These are phyloP conservation scores for Pan paniscus DNA, from an alignment of 2,113 vertebrate species.

Conservation along the genomic window DNA sequence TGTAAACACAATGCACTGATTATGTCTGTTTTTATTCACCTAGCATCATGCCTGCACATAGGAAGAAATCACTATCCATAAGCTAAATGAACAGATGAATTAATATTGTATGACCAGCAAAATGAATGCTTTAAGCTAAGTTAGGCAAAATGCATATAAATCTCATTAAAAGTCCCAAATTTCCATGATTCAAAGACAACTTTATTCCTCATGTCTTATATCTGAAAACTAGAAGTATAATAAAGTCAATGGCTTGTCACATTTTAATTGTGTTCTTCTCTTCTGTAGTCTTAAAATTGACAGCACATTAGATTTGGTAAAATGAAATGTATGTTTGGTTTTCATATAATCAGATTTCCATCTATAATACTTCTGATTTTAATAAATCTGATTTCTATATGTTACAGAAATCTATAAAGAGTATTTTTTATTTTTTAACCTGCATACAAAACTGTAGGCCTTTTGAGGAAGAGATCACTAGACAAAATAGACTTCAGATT, in stretches of 20 bases:
- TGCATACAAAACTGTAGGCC: neutral
- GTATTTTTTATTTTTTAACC: neutral
- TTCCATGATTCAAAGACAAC: neutral
- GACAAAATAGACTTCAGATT: neutral
- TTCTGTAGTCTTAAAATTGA: neutral
- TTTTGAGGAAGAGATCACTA: neutral
- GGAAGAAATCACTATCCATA: neutral
- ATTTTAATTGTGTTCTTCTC: neutral
- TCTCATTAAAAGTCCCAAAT: neutral
- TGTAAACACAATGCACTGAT: fast-evolving
- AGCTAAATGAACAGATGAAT: neutral
- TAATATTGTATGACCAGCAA: fast-evolving
- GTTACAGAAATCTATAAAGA: neutral
- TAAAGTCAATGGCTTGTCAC: neutral
- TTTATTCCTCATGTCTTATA: neutral
- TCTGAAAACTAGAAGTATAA: neutral
- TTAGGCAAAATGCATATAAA: no score
- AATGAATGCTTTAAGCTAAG: neutral
- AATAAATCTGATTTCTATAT: neutral
- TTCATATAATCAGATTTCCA: neutral
- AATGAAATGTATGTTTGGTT: neutral
- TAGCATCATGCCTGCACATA: fast-evolving
- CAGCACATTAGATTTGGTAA: neutral
- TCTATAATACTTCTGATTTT: neutral
- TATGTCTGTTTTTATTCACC: neutral